Evolutionary conservation across 2,113 vertebrate species (phyloP).

Genomic region (Plecturocebus donacophilus): DNA sequence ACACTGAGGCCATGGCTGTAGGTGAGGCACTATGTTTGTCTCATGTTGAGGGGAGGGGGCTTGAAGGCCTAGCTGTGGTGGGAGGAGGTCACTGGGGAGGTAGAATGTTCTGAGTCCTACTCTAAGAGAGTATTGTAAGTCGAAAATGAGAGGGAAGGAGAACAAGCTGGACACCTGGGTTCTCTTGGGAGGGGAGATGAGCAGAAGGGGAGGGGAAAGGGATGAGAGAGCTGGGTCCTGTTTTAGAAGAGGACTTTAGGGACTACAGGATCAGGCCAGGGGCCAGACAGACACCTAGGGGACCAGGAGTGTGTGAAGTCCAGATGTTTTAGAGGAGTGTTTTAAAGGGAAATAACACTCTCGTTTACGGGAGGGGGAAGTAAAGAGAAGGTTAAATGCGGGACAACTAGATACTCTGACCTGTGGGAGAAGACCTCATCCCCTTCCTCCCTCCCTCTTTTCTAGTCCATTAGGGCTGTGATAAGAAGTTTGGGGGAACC

Average conservation of each 20-base stretch:
- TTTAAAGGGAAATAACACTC: constrained; percentile 37
- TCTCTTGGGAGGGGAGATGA: constrained; percentile 50
- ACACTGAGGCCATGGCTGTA: background rate
- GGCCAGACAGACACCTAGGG: constrained; percentile 49
- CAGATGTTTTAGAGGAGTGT: constrained; percentile 51
- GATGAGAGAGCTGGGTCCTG: background rate
- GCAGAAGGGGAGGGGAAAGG: background rate
- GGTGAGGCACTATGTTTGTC: background rate
- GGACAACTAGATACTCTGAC: background rate
- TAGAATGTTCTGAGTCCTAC: background rate
- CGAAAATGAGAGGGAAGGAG: background rate
- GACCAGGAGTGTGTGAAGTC: constrained; percentile 2
- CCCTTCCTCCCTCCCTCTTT: background rate
- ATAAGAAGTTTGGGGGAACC: constrained; percentile 55
- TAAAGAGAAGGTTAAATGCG: background rate
- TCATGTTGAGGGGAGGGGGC: background rate
- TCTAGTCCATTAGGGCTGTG: constrained; percentile 1
- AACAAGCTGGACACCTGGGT: constrained; percentile 62
- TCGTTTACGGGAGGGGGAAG: background rate
- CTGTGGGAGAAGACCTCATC: background rate
- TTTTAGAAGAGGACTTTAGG: constrained; percentile 46
- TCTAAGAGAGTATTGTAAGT: background rate
- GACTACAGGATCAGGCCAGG: constrained; percentile 4
- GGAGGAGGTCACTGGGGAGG: background rate
- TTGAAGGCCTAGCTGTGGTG: background rate